Evolutionary conservation across 2,113 vertebrate genomes (phyloP).

Genomic region (Macquaria australasica): DNA sequence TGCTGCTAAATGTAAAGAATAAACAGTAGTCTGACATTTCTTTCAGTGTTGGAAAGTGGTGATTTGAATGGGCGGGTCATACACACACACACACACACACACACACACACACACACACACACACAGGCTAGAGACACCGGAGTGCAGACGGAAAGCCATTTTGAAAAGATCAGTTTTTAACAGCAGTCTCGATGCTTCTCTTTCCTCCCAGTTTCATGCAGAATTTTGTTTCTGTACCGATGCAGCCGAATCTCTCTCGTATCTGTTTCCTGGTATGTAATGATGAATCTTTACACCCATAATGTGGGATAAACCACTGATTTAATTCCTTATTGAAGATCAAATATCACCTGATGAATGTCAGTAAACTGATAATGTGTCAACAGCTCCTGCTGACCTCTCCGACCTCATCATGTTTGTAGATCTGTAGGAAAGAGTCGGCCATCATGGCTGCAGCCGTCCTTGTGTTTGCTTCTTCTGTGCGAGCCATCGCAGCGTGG

Average conservation of each 20-base stretch:
- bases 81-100: too few species aligned
- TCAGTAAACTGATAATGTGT: neutral
- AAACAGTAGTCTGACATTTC: too few species aligned
- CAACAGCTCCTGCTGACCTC: constrained; percentile 3
- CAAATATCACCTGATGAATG: neutral
- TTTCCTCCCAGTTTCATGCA: neutral
- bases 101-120: too few species aligned
- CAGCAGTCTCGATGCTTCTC: neutral
- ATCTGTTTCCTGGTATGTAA: neutral
- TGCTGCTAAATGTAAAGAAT: too few species aligned
- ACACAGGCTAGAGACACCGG: too few species aligned
- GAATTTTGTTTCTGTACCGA: neutral
- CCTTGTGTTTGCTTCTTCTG: neutral
- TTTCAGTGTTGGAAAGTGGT: too few species aligned
- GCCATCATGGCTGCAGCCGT: neutral
- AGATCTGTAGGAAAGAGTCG: neutral
- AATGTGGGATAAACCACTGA: neutral
- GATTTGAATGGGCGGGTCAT: too few species aligned
- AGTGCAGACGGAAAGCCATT: too few species aligned
- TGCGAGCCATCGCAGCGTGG: constrained; percentile 1
- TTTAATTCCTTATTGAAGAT: neutral
- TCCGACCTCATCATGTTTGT: neutral
- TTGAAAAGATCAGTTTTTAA: neutral
- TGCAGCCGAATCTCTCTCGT: neutral
- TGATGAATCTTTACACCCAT: neutral